Conservation (phyloP, 1,140 invertebrate genomes). For the Maconellicoccus hirsutus region DNA sequence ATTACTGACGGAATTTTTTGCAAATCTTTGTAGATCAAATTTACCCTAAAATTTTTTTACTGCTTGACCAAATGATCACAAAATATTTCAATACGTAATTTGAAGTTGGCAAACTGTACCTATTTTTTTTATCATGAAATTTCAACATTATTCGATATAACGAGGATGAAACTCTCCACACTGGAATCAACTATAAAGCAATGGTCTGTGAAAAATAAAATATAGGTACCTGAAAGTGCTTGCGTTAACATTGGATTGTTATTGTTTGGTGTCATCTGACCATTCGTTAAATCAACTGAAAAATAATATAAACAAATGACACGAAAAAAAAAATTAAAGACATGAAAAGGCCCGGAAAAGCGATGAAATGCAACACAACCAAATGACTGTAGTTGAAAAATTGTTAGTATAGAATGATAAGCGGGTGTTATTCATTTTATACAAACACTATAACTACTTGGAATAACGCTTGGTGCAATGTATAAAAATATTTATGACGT, state of each 20-base stretch:
- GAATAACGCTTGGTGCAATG: neutral
- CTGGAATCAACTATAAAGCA: neutral
- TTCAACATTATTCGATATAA: no score
- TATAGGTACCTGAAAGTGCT: constrained; percentile 71
- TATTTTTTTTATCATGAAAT: no score
- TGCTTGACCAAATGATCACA: no score
- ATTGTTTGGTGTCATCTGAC: constrained; percentile 86
- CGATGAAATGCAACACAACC: constrained; percentile 5
- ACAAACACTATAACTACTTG: neutral
- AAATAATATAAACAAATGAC: constrained; percentile 22
- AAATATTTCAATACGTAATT: no score
- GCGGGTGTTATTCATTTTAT: constrained; percentile 4
- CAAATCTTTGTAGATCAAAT: no score
- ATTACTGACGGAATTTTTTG: no score
- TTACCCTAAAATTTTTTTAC: no score
- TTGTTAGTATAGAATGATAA: constrained; percentile 1
- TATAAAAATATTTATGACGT: neutral
- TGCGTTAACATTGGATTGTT: constrained; percentile 85
- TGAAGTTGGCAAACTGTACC: no score
- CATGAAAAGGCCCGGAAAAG: constrained; percentile 13
- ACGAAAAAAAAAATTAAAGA: constrained; percentile 24
- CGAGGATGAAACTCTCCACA: neutral
- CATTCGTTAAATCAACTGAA: constrained; percentile 84
- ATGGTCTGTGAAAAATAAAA: neutral
- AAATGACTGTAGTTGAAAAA: neutral